A percentile compares a stretch with the other conserved stretches of the same genome.
Evolutionary conservation across 2,113 vertebrate species (phyloP).

Genomic region (Falcunculus frontatus): DNA sequence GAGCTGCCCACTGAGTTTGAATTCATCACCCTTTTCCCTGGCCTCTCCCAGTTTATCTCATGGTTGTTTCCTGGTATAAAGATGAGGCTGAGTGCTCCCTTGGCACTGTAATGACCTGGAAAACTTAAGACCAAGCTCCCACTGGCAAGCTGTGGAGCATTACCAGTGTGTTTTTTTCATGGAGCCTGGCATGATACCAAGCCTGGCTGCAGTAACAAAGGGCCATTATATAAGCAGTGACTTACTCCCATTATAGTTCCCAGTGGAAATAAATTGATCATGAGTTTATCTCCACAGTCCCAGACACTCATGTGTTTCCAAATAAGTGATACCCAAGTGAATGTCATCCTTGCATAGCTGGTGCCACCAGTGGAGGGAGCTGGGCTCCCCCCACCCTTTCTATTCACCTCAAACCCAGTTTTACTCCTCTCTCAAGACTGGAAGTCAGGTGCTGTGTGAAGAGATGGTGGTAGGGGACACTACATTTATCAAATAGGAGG

Average conservation of each 20-base stretch:
- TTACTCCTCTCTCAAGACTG: not conserved
- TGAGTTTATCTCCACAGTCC: not conserved
- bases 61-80: not conserved
- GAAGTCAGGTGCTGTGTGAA: not conserved
- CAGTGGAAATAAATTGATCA: not conserved
- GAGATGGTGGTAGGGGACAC: not conserved
- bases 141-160: not conserved
- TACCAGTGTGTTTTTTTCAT: not conserved
- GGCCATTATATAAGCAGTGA: not conserved
- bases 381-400: not conserved
- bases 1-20: not conserved
- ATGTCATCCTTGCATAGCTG: not conserved
- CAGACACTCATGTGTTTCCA: not conserved
- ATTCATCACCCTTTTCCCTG: not conserved
- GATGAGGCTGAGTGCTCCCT: not conserved
- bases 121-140: not conserved
- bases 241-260: not conserved
- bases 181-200: not conserved
- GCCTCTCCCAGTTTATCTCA: not conserved
- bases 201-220: not conserved
- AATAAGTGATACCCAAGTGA: not conserved
- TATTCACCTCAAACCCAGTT: not conserved
- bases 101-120: not conserved
- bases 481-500: not conserved
- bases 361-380: not conserved